Conservation (phyloP, 2,888 invertebrate species). For the Neria commutata region DNA sequence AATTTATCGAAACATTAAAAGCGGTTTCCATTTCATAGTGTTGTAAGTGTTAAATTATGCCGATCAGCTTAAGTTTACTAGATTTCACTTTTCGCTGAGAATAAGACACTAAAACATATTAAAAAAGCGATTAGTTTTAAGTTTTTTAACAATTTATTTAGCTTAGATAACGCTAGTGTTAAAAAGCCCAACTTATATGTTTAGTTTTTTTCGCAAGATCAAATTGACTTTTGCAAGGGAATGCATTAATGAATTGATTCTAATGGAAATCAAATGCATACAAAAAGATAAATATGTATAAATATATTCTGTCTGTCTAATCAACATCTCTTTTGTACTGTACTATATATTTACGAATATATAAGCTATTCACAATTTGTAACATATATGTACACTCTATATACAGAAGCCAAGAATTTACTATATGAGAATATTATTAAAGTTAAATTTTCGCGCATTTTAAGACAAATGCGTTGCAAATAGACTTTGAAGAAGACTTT, state of each 20-base stretch:
- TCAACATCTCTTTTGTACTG: too few relatives aligned
- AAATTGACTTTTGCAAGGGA: too few relatives aligned
- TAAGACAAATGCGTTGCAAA: too few relatives aligned
- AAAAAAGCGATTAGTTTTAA: slow-evolving; percentile 20
- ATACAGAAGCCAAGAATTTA: too few relatives aligned
- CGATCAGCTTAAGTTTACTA: slow-evolving; percentile 9
- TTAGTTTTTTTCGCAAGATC: slow-evolving; percentile 19
- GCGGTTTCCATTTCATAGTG: slow-evolving; percentile 40
- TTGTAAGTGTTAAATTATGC: slow-evolving; percentile 38
- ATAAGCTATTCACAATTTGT: too few relatives aligned
- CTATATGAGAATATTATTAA: too few relatives aligned
- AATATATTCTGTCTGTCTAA: too few relatives aligned
- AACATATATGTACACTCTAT: too few relatives aligned
- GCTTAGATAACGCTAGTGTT: too few relatives aligned
- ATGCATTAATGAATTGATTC: slow-evolving; percentile 1
- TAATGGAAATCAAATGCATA: slow-evolving; percentile 44
- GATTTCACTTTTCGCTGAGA: not conserved
- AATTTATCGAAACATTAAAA: slow-evolving; percentile 83
- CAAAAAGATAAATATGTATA: too few relatives aligned
- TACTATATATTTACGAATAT: too few relatives aligned
- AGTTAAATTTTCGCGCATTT: too few relatives aligned
- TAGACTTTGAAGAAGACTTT: not conserved
- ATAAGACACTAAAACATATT: slow-evolving; percentile 24
- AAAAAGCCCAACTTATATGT: slow-evolving; percentile 22
- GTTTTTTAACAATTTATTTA: not conserved